Base-by-base conservation (phyloP, 2,888 invertebrate species). In the Cremastinae sp. region DNA sequence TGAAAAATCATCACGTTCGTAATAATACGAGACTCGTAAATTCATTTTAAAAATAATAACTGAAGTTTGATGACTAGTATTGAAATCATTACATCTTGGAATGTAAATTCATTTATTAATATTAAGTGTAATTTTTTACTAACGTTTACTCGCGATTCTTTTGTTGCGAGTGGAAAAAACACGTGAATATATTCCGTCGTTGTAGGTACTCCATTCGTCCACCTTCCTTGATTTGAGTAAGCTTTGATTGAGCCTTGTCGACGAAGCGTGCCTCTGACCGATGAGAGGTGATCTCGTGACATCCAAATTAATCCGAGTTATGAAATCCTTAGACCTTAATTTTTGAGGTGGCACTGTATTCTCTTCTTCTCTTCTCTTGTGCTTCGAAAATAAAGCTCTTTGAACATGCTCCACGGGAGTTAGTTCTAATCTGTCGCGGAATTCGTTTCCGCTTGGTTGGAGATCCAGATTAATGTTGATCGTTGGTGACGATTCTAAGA, bases 391-490 rank as follows among this genome's bases (percentile, higher is more conserved):
- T 14, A 87, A 69, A 16, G 83, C 77, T 56, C 82, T 85, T 49
- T 77, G 82, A 10, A 70, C 49, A 84, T 85, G 81, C 83, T 88
- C 86, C 8, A 84, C 80, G 0, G 88, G 88, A 1, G 88, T 88
- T 16, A 89, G 78, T 47, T 85, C 80, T 18, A 88, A 74, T 72
- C 83, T 72, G 61, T 82, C 84, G 22, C 79, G 76, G 70, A 80
- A 72, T 41, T 83, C 82, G 16, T 56, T 79, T 37, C 66, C 77
- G 16, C 81, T 79, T 2, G 77, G 45, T 16, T 74, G 72, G 18
- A 47, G 70, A 53, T 82, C 79, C 7, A 74, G 79, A 72, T 84
- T 83, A 3, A 89, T 81, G 68, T 83, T 82, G 9, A 88, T 84
- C 7, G 76, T 79, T 22, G 88, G 88, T 0, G 88, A 87, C 1